Evolutionary conservation across 2,888 invertebrate species (phyloP).

Genomic region (Machimus rusticus): DNA sequence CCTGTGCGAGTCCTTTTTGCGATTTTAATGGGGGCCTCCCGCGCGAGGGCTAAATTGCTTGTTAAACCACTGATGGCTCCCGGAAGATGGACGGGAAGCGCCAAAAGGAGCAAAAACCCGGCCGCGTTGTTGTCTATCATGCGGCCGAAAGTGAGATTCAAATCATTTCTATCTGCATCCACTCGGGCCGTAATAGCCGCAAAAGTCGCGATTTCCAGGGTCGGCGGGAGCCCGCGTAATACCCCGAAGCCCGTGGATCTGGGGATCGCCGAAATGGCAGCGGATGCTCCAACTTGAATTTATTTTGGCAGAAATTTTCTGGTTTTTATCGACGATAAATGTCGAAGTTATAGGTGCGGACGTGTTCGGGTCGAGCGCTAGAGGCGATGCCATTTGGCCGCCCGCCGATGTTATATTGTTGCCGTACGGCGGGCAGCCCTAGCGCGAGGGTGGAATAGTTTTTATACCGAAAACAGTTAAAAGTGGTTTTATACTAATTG

Average conservation of each 20-base stretch:
- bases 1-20: neutral
- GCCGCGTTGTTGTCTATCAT: slow-evolving; percentile 9
- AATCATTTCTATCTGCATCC: slow-evolving; percentile 30
- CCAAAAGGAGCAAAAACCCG: neutral
- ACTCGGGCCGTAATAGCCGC: neutral
- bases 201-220: slow-evolving; percentile 7
- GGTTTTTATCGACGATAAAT: slow-evolving; percentile 47
- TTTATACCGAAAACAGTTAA: slow-evolving; percentile 46
- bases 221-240: neutral
- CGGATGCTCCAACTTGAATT: slow-evolving; percentile 36
- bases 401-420: slow-evolving; percentile 28
- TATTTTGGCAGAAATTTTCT: slow-evolving; percentile 45
- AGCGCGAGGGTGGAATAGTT: slow-evolving; percentile 43
- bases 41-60: slow-evolving; percentile 42
- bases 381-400: slow-evolving; percentile 28
- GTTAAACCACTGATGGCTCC: slow-evolving; percentile 45
- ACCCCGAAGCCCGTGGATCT: neutral
- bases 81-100: slow-evolving; percentile 43
- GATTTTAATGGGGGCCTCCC: neutral
- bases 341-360: slow-evolving; percentile 47
- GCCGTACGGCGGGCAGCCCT: neutral
- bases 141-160: slow-evolving; percentile 35
- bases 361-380: slow-evolving; percentile 45
- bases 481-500: slow-evolving; percentile 49
- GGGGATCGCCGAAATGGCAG: neutral